A percentile compares a stretch with the other conserved stretches of the same genome.
Evolutionary conservation across 2,113 vertebrate species (phyloP).

Genomic region (Machaerirhynchus nigripectus): DNA sequence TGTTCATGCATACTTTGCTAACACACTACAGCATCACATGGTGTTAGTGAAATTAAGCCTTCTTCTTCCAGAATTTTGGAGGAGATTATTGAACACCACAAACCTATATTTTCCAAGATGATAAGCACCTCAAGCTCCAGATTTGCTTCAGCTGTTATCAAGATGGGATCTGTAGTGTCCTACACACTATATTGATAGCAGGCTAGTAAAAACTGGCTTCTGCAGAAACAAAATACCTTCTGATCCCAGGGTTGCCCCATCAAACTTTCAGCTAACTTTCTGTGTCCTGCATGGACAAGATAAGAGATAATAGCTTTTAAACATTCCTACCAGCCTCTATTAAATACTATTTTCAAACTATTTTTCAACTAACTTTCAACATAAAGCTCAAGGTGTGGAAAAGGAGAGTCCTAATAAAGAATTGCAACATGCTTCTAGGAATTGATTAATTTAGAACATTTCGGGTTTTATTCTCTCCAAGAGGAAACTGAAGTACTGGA

Average conservation of each 20-base stretch:
- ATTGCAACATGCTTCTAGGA: neutral
- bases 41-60: neutral
- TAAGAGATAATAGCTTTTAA: neutral
- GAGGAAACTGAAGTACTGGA: neutral
- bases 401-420: neutral
- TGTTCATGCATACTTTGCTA: neutral
- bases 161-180: neutral
- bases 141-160: neutral
- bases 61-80: neutral
- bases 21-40: neutral
- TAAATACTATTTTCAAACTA: neutral
- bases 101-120: neutral
- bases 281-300: neutral
- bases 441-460: neutral
- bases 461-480: neutral
- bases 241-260: neutral
- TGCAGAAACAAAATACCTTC: neutral
- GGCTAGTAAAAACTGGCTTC: neutral
- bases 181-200: neutral
- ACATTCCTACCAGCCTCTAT: neutral
- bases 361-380: neutral
- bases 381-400: neutral
- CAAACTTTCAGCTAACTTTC: neutral
- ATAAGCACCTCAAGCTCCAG: neutral
- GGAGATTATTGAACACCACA: neutral